These are phyloP conservation scores for Nebria salina DNA, from an alignment of 2,888 invertebrate species.

Conservation along the genomic window DNA sequence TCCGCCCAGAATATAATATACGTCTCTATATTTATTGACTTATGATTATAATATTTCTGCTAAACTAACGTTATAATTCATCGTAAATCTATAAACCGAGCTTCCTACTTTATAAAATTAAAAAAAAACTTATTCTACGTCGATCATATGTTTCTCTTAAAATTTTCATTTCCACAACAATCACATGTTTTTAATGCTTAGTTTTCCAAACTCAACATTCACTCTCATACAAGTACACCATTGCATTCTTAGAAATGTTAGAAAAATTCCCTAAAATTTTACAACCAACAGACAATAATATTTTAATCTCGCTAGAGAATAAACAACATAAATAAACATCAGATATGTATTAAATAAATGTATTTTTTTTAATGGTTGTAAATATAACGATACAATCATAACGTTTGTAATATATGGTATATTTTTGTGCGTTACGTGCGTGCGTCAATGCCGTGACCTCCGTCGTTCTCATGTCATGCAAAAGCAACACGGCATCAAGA, in stretches of 20 bases:
- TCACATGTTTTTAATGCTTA: too few relatives aligned
- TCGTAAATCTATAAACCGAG: not conserved
- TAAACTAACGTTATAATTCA: not conserved
- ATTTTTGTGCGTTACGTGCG: not conserved
- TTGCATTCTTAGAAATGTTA: too few relatives aligned
- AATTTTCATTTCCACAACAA: too few relatives aligned
- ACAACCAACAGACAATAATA: too few relatives aligned
- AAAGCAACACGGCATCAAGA: not conserved
- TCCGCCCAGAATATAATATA: not conserved
- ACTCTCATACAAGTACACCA: too few relatives aligned
- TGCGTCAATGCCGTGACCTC: constrained; percentile 16
- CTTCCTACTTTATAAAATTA: not conserved
- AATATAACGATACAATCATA: not conserved
- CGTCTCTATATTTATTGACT: not conserved
- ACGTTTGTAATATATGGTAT: not conserved
- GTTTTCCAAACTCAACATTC: too few relatives aligned
- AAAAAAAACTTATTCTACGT: too few relatives aligned
- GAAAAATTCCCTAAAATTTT: too few relatives aligned
- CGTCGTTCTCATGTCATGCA: constrained; percentile 3
- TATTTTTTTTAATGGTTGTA: not conserved
- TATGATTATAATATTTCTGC: not conserved
- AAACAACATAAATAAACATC: too few relatives aligned
- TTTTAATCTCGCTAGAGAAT: too few relatives aligned
- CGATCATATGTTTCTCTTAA: too few relatives aligned
- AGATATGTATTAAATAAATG: too few relatives aligned